These are phyloP conservation scores for Hyposoter didymator DNA, from an alignment of 2,888 invertebrate genomes.

Conservation along the genomic window DNA sequence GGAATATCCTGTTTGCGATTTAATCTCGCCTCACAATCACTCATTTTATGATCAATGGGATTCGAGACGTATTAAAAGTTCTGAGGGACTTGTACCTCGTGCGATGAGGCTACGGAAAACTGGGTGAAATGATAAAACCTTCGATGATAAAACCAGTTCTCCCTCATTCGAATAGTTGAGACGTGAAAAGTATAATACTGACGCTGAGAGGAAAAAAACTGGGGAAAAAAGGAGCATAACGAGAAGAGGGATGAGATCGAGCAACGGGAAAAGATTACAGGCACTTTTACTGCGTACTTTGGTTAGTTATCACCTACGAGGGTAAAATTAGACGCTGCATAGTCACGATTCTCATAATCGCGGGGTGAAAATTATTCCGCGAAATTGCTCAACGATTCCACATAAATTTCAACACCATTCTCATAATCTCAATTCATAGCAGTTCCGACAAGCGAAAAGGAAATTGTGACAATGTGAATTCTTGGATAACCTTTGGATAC, in stretches of 20 bases:
- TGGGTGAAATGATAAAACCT: slow-evolving; percentile 42
- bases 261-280: slow-evolving; percentile 59
- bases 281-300: slow-evolving; percentile 53
- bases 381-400: slow-evolving; percentile 4
- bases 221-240: slow-evolving; percentile 4
- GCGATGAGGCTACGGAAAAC: slow-evolving; percentile 29
- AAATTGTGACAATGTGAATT: background rate
- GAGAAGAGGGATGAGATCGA: slow-evolving; percentile 45
- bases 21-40: slow-evolving; percentile 53
- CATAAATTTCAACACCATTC: slow-evolving; percentile 6
- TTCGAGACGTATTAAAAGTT: slow-evolving; percentile 35
- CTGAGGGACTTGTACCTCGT: slow-evolving; percentile 1
- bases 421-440: background rate
- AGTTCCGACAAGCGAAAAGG: background rate
- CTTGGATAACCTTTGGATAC: background rate
- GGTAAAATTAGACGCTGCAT: slow-evolving; percentile 48
- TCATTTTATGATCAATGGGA: slow-evolving; percentile 61
- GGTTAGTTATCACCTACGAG: slow-evolving; percentile 52
- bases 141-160: slow-evolving; percentile 52
- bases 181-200: slow-evolving; percentile 14
- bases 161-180: slow-evolving; percentile 22
- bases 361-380: slow-evolving; percentile 34
- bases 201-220: slow-evolving; percentile 3
- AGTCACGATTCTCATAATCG: slow-evolving; percentile 38
- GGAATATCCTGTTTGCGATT: slow-evolving; percentile 42